Percentiles rank a stretch among this genome's conserved stretches.
Conservation (phyloP, 2,113 vertebrate species). For the Callipepla squamata region DNA sequence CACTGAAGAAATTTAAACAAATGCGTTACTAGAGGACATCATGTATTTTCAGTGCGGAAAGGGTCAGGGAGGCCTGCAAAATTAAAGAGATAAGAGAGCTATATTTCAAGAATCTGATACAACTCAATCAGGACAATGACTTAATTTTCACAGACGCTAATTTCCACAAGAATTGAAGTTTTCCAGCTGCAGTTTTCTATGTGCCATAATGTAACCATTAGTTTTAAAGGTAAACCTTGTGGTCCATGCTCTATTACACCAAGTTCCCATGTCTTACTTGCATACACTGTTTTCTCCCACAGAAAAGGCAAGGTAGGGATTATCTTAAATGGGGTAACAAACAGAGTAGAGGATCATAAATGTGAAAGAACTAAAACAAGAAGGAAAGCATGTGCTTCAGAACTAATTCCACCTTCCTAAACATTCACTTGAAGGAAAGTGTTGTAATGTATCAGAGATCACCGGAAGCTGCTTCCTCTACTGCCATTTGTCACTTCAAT, state of each 20-base stretch:
- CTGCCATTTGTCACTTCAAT: neutral
- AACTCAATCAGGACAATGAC: neutral
- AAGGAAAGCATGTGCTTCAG: neutral
- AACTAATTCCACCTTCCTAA: neutral
- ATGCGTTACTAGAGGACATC: neutral
- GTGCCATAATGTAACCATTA: neutral
- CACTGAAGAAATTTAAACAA: neutral
- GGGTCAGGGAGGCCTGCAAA: neutral
- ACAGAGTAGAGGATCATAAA: neutral
- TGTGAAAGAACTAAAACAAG: neutral
- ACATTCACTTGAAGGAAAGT: neutral
- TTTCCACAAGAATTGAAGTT: neutral
- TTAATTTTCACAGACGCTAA: neutral
- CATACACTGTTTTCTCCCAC: neutral
- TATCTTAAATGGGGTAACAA: neutral
- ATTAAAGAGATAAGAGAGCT: neutral
- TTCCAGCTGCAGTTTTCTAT: neutral
- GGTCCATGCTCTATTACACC: neutral
- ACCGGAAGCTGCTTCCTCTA: neutral
- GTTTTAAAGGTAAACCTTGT: neutral
- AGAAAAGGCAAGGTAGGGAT: neutral
- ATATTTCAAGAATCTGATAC: neutral
- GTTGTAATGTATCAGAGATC: neutral
- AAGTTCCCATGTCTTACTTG: neutral
- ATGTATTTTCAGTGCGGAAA: neutral